Conservation (phyloP, 2,113 vertebrate genomes). For the Sander vitreus region DNA sequence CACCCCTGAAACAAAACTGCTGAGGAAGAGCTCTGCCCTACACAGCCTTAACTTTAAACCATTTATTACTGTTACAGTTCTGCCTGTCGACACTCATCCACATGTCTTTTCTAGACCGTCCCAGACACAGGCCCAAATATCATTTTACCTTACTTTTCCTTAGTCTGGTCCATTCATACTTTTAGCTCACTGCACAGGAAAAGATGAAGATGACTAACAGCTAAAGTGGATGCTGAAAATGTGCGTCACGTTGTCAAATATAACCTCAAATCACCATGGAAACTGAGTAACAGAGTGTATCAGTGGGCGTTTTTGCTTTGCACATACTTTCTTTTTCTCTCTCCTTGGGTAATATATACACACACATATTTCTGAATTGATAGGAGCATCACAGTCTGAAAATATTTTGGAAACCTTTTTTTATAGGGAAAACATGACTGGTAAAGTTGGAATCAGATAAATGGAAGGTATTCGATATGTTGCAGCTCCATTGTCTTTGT, state of each 20-base stretch:
- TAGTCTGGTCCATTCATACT: slow-evolving; percentile 7
- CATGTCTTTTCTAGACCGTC: background rate
- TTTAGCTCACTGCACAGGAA: slow-evolving; percentile 38
- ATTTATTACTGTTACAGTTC: background rate
- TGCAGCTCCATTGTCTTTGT: background rate
- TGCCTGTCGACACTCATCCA: background rate
- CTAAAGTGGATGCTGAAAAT: slow-evolving; percentile 52
- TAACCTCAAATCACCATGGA: slow-evolving; percentile 75
- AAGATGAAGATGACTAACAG: slow-evolving; percentile 46
- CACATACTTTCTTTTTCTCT: slow-evolving; percentile 32
- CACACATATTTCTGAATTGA: slow-evolving; percentile 7
- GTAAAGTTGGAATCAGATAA: background rate
- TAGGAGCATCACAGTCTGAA: background rate
- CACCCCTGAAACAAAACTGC: slow-evolving; percentile 8
- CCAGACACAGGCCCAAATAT: background rate
- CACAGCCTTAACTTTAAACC: background rate
- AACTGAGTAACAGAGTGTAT: slow-evolving; percentile 65
- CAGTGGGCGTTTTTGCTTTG: slow-evolving; percentile 30
- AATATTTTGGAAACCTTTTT: background rate
- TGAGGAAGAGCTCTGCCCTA: slow-evolving; percentile 8
- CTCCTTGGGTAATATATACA: slow-evolving; percentile 17
- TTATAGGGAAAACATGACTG: background rate
- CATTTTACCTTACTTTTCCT: slow-evolving; percentile 3
- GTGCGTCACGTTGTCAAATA: slow-evolving; percentile 65
- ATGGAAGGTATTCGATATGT: background rate